These are phyloP conservation scores for Myrmecobius fasciatus DNA, from an alignment of 2,113 vertebrate species.

Conservation along the genomic window DNA sequence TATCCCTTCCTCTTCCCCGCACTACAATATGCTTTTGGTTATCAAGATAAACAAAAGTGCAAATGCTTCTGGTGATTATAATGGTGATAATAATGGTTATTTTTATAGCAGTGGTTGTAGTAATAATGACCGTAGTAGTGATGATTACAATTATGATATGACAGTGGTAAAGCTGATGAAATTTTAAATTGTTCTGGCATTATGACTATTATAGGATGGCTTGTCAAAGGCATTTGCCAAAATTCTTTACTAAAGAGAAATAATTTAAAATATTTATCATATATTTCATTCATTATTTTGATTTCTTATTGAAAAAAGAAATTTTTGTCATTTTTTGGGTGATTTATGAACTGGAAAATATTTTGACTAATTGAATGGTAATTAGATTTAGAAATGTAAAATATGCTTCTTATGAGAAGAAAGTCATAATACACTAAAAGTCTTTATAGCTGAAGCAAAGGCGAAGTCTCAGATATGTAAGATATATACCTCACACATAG, in stretches of 20 bases:
- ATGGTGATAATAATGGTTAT: background rate
- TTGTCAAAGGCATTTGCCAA: constrained; percentile 23
- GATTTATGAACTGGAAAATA: constrained; percentile 75
- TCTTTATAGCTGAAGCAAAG: constrained; percentile 16
- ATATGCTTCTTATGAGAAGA: constrained; percentile 43
- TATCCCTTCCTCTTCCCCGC: background rate
- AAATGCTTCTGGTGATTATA: background rate
- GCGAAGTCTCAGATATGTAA: background rate
- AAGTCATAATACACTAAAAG: constrained; percentile 15
- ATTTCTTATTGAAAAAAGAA: constrained; percentile 54
- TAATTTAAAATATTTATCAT: constrained; percentile 51
- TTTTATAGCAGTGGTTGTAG: background rate
- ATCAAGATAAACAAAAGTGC: background rate
- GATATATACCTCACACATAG: background rate
- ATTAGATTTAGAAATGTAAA: constrained; percentile 67
- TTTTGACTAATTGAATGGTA: constrained; percentile 80
- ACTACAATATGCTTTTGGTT: background rate
- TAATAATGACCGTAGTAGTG: background rate
- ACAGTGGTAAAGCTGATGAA: background rate
- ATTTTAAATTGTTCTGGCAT: background rate
- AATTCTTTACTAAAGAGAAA: constrained; percentile 42
- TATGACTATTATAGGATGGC: background rate
- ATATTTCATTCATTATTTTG: constrained; percentile 35
- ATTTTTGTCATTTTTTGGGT: constrained; percentile 67
- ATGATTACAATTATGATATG: background rate